Base-by-base conservation (phyloP, 37 sponge, comb jelly and placozoan species). In the Geodia barretti region DNA sequence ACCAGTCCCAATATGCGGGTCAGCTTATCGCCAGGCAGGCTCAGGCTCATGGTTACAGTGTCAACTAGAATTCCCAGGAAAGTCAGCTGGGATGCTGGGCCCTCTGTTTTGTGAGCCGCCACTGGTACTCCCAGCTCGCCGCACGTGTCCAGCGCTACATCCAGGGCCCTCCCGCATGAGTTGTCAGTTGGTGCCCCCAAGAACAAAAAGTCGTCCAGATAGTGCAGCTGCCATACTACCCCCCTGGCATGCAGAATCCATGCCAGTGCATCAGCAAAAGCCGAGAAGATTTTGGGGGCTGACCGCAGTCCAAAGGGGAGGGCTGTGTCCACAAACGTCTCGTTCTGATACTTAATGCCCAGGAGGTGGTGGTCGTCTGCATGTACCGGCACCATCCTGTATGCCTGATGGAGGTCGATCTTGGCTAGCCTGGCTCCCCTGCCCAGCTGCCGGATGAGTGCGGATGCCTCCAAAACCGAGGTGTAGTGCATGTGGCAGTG, bases 31-130 rank as follows among this genome's bases (percentile, higher is more conserved):
- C 21, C 17, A 7, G 74, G 79, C 39, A 78, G 74, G 40, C 58
- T 69, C 31, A 84, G 39, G 29, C n/a, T 29, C 39, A 47, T 32
- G 30, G 47, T 21, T 17, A 30, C 43, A 1, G 84, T 65, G 68
- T 75, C 76, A 1, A 84, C 19, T 59, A 38, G 25, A 21, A 84
- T 74, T 1, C 84, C 84, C 60, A 84, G 41, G 70, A 84, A 75
- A 1, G 42, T 41, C 37, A 74, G 30, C 35, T 35, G 7, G 30
- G 60, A 29, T 39, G 68, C 17, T 39, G 83, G 83, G 9, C 75
- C 75, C 64, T 63, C 83, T 36, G 65, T 20, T 64, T 83, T 83
- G 25, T 73, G 28, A 1, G 37, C 5, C 21, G 75, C 74, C 19
- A 83, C 54, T 4, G 83, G 83, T 1, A 83, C 68, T 9, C 72